Evolutionary conservation across 2,888 invertebrate species (phyloP), one percentile per base, ranked within the genome.

Genomic region (Pelosia muscerda): DNA sequence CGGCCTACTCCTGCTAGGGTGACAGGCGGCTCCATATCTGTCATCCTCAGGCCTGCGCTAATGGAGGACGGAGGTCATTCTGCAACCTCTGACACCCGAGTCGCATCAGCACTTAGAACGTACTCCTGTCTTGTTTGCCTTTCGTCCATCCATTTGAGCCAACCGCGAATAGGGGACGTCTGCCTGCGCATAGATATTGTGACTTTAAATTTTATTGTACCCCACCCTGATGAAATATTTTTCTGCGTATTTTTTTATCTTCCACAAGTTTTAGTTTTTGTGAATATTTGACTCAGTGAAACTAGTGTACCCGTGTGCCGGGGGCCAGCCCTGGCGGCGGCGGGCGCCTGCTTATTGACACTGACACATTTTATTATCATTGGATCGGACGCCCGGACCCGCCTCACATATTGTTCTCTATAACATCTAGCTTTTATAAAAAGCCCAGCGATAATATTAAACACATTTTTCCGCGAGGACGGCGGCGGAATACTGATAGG

Each of bases 281-380:
- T 19, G 3, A 57, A 57, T 58, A n/a, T n/a, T 0, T 2, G 3
- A 5, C 26, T 19, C 8, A 15, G 55, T 26, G 55, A 19, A 28
- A n/a, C 26, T 28, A 56, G 56, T 56, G 19, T 28, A 25, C 13
- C n/a, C n/a, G 8, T 57, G 3, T 15, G n/a, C 13, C 22, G 34
- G 1, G 26, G n/a, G n/a, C 4, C 66, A 66, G 13, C 65, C 65
- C 67, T 54, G 72, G 67, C 69, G 66, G 69, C 64, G 49, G 54
- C 42, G 42, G 23, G 31, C 54, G 31, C 54, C 64, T 66, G 73
- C 70, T 82, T 84, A 84, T 84, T 84, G 84, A 83, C 82, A 83
- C 77, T 74, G 83, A 81, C 81, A 81, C 77, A 81, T 84, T 85
- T 86, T 85, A 86, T 85, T 82, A 83, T 84, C 81, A 84, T 83